Percentiles rank a stretch among this genome's conserved stretches.
Evolutionary conservation across 2,888 invertebrate species (phyloP).

Genomic region (Fragum sueziense): DNA sequence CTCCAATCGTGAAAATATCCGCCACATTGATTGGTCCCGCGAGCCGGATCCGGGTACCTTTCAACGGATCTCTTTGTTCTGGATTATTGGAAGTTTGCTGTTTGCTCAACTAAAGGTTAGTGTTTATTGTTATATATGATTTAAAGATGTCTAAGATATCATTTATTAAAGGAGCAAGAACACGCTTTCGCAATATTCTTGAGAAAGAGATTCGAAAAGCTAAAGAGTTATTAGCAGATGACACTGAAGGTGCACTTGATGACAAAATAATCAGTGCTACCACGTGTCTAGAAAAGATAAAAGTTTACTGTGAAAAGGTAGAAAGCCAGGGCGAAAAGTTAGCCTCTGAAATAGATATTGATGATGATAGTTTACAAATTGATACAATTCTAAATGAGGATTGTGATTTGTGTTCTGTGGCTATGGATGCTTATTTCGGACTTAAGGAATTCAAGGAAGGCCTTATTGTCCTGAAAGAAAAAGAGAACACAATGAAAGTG

Average conservation of each 20-base stretch:
- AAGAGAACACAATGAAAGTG: not conserved
- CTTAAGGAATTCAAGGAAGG: not conserved
- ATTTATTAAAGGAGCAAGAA: not conserved
- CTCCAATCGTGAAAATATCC: too few relatives aligned
- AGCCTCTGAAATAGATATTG: not conserved
- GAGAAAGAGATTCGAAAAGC: not conserved
- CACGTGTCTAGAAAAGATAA: not conserved
- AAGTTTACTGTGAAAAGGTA: slow-evolving; percentile 11
- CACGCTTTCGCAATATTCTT: slow-evolving; percentile 7
- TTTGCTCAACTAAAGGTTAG: not conserved
- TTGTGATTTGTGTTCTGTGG: not conserved
- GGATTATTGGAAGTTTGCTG: not conserved
- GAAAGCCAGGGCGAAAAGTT: not conserved
- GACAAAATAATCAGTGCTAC: not conserved
- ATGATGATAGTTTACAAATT: not conserved
- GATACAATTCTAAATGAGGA: not conserved
- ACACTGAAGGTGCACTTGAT: not conserved
- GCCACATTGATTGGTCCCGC: slow-evolving; percentile 10
- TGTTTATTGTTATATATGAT: not conserved
- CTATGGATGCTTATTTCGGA: not conserved
- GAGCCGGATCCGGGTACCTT: not conserved
- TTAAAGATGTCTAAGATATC: not conserved
- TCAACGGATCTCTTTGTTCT: not conserved
- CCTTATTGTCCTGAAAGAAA: not conserved
- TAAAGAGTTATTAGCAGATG: not conserved